Conservation (phyloP, 2,888 invertebrate species). For the Drosophila leonis region DNA sequence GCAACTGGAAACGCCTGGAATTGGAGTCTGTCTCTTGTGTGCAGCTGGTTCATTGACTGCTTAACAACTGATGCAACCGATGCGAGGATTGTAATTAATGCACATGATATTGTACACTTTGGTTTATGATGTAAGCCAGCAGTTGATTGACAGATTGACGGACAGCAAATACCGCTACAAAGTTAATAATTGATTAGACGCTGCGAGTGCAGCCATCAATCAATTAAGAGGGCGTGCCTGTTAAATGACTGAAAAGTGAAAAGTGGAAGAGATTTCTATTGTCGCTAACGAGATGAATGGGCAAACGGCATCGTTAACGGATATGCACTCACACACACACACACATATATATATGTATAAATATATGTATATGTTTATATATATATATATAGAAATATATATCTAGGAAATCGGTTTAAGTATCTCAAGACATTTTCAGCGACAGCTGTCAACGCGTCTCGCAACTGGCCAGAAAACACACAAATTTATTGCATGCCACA, state of each 20-base stretch:
- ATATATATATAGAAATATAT: not conserved
- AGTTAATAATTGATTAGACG: constrained; percentile 71
- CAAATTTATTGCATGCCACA: constrained; percentile 68
- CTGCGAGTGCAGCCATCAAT: constrained; percentile 57
- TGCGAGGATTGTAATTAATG: constrained; percentile 66
- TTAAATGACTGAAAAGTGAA: constrained; percentile 68
- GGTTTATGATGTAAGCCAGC: constrained; percentile 62
- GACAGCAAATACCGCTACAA: constrained; percentile 43
- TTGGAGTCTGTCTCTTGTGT: constrained; percentile 1
- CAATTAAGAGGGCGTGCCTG: constrained; percentile 63
- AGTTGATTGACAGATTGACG: constrained; percentile 54
- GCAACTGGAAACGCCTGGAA: constrained; percentile 28
- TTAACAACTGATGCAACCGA: constrained; percentile 68
- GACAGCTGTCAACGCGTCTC: constrained; percentile 70
- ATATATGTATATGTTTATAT: not conserved
- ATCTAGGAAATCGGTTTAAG: constrained; percentile 32
- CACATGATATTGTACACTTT: constrained; percentile 60
- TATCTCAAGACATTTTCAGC: constrained; percentile 21
- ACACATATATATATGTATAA: not conserved
- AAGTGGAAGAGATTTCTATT: constrained; percentile 43
- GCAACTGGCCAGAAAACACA: constrained; percentile 65
- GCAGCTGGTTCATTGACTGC: constrained; percentile 66
- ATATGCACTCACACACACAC: not conserved
- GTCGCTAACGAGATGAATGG: constrained; percentile 38
- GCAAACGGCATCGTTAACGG: constrained; percentile 16